Evolutionary conservation across 2,888 invertebrate genomes (phyloP), one percentile per base, ranked within the genome.

Genomic region (Chironomus riparius): DNA sequence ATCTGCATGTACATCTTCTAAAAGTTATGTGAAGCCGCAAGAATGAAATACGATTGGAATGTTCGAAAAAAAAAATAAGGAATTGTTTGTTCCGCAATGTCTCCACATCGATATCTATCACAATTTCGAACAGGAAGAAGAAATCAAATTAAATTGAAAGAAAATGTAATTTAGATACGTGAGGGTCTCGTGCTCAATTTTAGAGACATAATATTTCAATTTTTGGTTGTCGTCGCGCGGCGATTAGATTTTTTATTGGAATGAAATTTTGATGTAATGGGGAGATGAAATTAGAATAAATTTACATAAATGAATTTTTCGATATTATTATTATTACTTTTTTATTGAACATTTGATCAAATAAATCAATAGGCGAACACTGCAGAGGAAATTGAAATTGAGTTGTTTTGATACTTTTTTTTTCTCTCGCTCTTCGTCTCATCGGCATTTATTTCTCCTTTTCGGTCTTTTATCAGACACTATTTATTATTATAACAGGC

Each of bases 401-500:
- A 62, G 75, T 68, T 75, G 75, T 75, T 73, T 75, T 75, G 68
- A 50, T 56, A 56, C 18, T 56, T 50, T 56, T 56, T 56, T 56
- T 50, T 38, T 38, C 38, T 38, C 7, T 38, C 38, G 38, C 38
- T 38, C 28, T 28, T 28, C 28, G 28, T 28, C 28, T 38, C 38
- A 10, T 38, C 38, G 38, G 38, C 38, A 38, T 38, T 38, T 38
- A 56, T 56, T 15, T 56, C 56, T 18, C 15, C n/a, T 18, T 18
- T 18, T 56, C 56, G 56, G 56, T 18, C 18, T 38, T 75, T 65
- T 75, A 75, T 75, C 75, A 68, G 62, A 75, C 68, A 50, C 75
- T 47, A 75, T 75, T 75, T 68, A 75, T 75, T 75, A 75, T 75
- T 50, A 75, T 68, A 68, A 28, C 24, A 68, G 22, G 50, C 22